Percentiles rank a stretch among this genome's conserved stretches.
Evolutionary conservation across 1,140 invertebrate genomes (phyloP).

Genomic region (Oryctes rhinoceros): DNA sequence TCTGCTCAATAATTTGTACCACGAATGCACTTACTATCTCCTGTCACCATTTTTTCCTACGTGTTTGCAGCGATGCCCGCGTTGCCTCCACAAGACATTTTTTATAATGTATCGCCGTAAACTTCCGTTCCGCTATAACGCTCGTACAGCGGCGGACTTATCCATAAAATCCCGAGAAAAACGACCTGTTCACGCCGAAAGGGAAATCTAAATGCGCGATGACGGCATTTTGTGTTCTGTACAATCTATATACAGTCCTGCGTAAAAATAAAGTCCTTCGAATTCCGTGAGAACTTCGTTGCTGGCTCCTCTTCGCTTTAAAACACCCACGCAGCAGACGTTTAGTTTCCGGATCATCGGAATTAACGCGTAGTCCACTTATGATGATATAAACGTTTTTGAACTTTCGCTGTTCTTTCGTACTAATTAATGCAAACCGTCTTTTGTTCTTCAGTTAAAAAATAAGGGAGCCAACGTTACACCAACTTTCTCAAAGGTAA

Average conservation of each 20-base stretch:
- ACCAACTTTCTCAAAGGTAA: too few relatives aligned
- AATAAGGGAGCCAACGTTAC: too few relatives aligned
- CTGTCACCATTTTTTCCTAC: slow-evolving; percentile 35
- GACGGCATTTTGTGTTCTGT: slow-evolving; percentile 16
- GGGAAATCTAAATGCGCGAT: slow-evolving; percentile 34
- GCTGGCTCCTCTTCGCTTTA: too few relatives aligned
- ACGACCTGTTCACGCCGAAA: slow-evolving; percentile 34
- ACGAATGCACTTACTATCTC: slow-evolving; percentile 33
- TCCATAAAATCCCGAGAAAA: slow-evolving; percentile 36
- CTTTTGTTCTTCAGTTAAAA: too few relatives aligned
- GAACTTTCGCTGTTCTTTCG: too few relatives aligned
- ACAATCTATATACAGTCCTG: not conserved
- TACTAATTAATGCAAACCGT: too few relatives aligned
- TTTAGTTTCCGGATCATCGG: too few relatives aligned
- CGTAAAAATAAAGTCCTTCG: not conserved
- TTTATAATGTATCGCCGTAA: slow-evolving; percentile 27
- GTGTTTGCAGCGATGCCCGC: slow-evolving; percentile 11
- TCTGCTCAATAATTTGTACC: slow-evolving; percentile 36
- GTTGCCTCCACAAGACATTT: slow-evolving; percentile 24
- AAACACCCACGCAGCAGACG: too few relatives aligned
- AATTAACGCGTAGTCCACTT: too few relatives aligned
- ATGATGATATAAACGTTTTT: too few relatives aligned
- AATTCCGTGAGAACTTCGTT: not conserved
- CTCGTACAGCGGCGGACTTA: slow-evolving; percentile 8
- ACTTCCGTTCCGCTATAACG: slow-evolving; percentile 15